phyloP scores from a whole-genome alignment of 2,888 invertebrate genomes.

The Aphodius sticticus region DNA sequence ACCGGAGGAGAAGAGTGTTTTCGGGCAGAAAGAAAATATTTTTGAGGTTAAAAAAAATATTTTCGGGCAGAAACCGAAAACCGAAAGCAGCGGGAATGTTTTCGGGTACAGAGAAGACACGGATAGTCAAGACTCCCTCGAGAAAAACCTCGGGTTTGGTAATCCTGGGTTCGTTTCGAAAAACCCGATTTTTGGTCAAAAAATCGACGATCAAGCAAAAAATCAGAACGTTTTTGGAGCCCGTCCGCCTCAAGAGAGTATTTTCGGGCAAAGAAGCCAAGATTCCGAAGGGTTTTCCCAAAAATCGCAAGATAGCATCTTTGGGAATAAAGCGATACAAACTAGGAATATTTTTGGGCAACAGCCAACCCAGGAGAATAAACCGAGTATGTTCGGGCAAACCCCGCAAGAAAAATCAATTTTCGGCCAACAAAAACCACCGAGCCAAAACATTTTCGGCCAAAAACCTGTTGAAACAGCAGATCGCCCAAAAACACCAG shows the following conservation, averaged over 20 bases:
- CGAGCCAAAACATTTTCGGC: neutral
- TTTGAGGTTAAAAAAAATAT: neutral
- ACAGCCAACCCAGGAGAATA: conserved; percentile 8
- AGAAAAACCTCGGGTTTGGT: neutral
- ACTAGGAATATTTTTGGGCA: conserved; percentile 6
- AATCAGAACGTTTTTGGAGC: neutral
- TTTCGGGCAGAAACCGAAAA: conserved; percentile 9
- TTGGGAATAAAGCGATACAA: conserved; percentile 4
- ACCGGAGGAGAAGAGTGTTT: neutral
- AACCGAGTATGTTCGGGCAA: neutral
- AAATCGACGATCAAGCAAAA: neutral
- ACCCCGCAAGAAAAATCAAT: neutral
- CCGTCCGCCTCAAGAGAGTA: neutral
- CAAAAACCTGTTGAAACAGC: neutral
- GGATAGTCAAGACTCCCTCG: neutral
- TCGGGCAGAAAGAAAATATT: neutral
- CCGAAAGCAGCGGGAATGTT: neutral
- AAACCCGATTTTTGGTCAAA: neutral
- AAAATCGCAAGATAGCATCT: conserved; percentile 15
- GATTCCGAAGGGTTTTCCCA: neutral
- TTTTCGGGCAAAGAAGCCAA: neutral
- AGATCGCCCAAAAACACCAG: no score
- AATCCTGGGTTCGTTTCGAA: neutral
- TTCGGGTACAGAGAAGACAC: neutral
- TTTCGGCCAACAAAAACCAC: neutral